Evolutionary conservation across 2,888 invertebrate genomes (phyloP).

Genomic region (Dilophus febrilis): DNA sequence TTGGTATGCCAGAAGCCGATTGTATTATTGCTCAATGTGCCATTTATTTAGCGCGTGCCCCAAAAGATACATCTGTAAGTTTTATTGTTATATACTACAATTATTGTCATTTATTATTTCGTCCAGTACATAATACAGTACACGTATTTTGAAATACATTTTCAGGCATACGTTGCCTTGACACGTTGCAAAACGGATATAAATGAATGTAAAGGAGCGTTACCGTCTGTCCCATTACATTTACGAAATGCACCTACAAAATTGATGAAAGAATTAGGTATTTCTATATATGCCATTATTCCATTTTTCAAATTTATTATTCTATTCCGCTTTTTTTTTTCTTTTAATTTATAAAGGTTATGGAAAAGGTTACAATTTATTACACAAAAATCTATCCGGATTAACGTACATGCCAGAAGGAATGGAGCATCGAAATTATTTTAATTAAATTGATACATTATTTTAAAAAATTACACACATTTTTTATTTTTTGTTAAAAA

Average conservation of each 20-base stretch:
- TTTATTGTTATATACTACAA: no score
- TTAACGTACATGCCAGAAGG: constrained; percentile 51
- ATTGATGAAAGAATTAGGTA: constrained; percentile 58
- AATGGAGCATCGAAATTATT: constrained; percentile 43
- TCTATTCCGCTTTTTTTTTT: no score
- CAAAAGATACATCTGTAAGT: constrained; percentile 36
- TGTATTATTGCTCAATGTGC: constrained; percentile 61
- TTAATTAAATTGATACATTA: constrained; percentile 15
- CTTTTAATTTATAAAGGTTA: constrained; percentile 33
- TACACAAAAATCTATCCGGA: constrained; percentile 37
- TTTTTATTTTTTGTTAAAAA: no score
- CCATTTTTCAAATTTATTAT: not conserved
- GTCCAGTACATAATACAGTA: not conserved
- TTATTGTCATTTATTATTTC: constrained; percentile 12
- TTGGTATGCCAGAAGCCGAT: constrained; percentile 71
- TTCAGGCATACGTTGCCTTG: constrained; percentile 17
- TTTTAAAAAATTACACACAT: no score
- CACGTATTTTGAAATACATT: constrained; percentile 21
- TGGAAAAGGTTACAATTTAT: constrained; percentile 41
- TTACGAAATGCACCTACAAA: constrained; percentile 65
- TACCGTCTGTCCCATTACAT: constrained; percentile 60
- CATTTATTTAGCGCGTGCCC: constrained; percentile 57
- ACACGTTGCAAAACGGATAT: constrained; percentile 40
- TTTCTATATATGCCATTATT: no score
- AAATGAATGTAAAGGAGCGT: constrained; percentile 42